These are phyloP conservation scores for Umimayanthus kanabou DNA, from an alignment of 92 coral and sea anemone genomes.

Conservation along the genomic window DNA sequence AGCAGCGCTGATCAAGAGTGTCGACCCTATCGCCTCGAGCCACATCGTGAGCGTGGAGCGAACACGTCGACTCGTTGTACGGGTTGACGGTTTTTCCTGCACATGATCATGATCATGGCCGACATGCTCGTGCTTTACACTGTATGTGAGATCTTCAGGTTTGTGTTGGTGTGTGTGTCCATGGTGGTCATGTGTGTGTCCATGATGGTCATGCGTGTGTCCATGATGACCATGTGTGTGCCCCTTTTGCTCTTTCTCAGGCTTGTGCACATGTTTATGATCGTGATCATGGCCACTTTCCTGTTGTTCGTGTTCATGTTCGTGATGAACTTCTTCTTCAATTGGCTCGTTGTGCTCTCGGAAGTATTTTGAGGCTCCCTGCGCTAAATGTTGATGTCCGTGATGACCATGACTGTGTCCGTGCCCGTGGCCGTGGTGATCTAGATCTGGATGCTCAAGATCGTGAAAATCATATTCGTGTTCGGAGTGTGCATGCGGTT, in stretches of 20 bases:
- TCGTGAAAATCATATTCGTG: conserved; percentile 52
- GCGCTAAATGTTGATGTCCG: conserved; percentile 22
- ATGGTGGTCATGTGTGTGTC: conserved; percentile 57
- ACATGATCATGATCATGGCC: conserved; percentile 49
- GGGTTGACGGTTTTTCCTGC: conserved; percentile 45
- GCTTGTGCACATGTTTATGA: not conserved
- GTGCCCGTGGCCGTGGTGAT: conserved; percentile 47
- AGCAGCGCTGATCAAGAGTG: conserved; percentile 97
- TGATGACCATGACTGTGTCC: conserved; percentile 26
- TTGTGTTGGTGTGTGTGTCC: conserved; percentile 58
- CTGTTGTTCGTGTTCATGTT: not conserved
- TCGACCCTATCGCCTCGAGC: conserved; percentile 90
- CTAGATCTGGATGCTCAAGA: conserved; percentile 46
- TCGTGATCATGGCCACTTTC: not conserved
- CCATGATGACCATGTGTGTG: conserved; percentile 37
- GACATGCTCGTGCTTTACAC: conserved; percentile 36
- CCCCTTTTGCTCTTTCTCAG: not conserved
- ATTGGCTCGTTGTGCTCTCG: conserved; percentile 27
- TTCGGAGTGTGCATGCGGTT: conserved; percentile 43
- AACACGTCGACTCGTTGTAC: conserved; percentile 21
- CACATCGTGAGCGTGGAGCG: conserved; percentile 73
- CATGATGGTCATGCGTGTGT: conserved; percentile 49
- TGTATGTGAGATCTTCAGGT: conserved; percentile 46
- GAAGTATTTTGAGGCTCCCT: conserved; percentile 40
- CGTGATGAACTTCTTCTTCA: not conserved